Evolutionary conservation across 2,113 vertebrate species (phyloP).

Genomic region (Bubo blakistoni): DNA sequence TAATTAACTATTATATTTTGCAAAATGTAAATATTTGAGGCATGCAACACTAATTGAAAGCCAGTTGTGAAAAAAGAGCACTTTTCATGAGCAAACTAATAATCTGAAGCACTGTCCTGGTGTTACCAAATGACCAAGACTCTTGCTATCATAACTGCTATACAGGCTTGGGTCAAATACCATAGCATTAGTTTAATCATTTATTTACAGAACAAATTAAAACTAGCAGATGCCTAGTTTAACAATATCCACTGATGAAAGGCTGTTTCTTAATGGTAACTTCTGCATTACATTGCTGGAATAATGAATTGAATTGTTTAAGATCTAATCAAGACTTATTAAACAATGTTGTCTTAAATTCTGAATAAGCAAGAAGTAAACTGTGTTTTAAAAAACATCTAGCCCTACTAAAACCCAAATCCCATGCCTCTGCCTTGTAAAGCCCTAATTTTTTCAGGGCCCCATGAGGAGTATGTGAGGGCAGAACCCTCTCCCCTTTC

Average conservation of each 20-base stretch:
- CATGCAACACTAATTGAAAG: neutral
- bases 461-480: rapidly evolving
- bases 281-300: neutral
- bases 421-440: neutral
- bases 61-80: neutral
- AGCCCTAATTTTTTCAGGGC: neutral
- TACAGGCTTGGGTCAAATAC: neutral
- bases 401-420: neutral
- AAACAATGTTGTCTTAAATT: neutral
- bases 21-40: neutral
- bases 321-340: neutral
- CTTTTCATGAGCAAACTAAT: neutral
- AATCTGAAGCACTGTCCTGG: neutral
- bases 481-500: neutral
- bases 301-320: neutral
- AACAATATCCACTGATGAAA: neutral
- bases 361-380: neutral
- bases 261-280: neutral
- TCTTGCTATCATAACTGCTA: neutral
- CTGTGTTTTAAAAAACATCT: neutral
- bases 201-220: neutral
- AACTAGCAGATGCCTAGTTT: neutral
- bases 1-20: neutral
- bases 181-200: neutral
- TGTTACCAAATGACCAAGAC: neutral